Conservation (phyloP, 2,797 vertebrate genomes). For the Lates japonicus region DNA sequence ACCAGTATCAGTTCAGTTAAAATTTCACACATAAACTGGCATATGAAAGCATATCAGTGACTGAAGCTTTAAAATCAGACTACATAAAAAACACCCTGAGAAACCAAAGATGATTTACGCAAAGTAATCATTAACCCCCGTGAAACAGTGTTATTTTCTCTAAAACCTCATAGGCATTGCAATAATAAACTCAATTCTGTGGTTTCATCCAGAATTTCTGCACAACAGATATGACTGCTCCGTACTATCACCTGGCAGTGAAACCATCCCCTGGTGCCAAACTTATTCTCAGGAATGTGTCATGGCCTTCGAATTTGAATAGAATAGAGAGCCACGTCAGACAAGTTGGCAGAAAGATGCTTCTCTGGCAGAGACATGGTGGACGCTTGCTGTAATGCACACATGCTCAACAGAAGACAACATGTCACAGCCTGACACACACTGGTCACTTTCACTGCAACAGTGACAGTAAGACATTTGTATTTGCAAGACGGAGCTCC, state of each 20-base stretch:
- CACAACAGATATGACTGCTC: conserved; percentile 29
- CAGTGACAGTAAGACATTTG: neutral
- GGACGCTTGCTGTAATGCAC: conserved; percentile 54
- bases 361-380: conserved; percentile 62
- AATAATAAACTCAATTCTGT: neutral
- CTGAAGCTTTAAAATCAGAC: neutral
- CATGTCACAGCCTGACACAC: conserved; percentile 71
- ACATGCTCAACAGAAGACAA: conserved; percentile 63
- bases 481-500: neutral
- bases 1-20: neutral
- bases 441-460: conserved; percentile 44
- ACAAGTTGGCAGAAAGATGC: conserved; percentile 61
- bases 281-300: conserved; percentile 45
- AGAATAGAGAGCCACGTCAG: conserved; percentile 62
- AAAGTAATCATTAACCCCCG: neutral
- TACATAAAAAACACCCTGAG: neutral
- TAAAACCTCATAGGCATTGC: neutral
- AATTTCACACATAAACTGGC: neutral
- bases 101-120: neutral
- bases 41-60: neutral
- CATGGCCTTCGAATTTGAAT: conserved; percentile 37
- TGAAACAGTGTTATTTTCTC: neutral
- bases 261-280: conserved; percentile 43
- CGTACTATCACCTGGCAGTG: conserved; percentile 51
- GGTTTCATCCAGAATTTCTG: conserved; percentile 35